Evolutionary conservation across 1,140 invertebrate genomes (phyloP), one percentile per base, ranked within the genome.

Genomic region (Helicoverpa armigera): DNA sequence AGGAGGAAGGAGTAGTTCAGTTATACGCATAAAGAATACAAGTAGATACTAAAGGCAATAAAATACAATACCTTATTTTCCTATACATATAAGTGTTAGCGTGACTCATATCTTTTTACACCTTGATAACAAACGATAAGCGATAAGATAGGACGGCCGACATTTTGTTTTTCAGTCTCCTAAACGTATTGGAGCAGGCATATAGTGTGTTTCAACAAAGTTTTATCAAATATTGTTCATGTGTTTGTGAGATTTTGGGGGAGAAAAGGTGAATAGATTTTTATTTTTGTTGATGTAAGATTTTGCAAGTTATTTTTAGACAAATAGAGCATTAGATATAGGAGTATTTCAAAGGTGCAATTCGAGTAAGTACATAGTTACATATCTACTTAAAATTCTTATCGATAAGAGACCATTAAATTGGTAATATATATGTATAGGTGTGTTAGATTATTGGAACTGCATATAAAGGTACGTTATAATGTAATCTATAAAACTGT

Each of bases 71-170:
- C 53, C 53, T 54, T n/a, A 63, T 35, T 67, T 67, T 65, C 16
- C 63, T 2, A 35, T 1, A 11, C 43, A 65, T 43, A 16, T 14
- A 35, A 48, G 63, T 67, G n/a, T 14, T 50, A 16, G 4, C 35
- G 35, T 67, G 63, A 67, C 9, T 67, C 63, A 67, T 67, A 65
- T 65, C 61, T 67, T 11, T 67, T 48, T 12, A 16, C 16, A 35
- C 11, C 7, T 11, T 10, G 63, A 48, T 67, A 67, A 48, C n/a
- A 67, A 16, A n/a, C 18, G 63, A 67, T 67, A 67, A 65, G 14
- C 16, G 35, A 48, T 67, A 67, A 67, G 58, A 60, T 60, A 50
- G 0, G 1, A 43, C 14, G 16, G 63, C 35, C n/a, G 63, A 48
- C 63, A 67, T 67, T 18, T 67, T 67, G 63, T 12, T 67, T 23